These are phyloP conservation scores for Doris montereyensis DNA, from an alignment of 2,888 invertebrate genomes.

Conservation along the genomic window DNA sequence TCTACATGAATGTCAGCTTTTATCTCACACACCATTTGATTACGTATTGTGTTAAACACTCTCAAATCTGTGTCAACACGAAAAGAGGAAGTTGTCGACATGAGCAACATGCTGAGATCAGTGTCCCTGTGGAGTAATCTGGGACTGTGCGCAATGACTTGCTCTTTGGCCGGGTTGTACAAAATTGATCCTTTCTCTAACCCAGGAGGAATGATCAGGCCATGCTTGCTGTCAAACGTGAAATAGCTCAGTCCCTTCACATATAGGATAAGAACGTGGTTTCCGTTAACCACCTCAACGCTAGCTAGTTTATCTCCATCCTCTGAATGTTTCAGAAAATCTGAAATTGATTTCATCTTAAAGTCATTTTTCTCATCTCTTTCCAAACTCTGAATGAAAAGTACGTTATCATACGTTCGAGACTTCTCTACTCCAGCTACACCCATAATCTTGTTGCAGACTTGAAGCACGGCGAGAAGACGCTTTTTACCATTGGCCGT, in stretches of 20 bases:
- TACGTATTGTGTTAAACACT: conserved; percentile 46
- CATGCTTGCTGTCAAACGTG: conserved; percentile 50
- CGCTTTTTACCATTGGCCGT: conserved; percentile 39
- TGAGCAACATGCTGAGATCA: conserved; percentile 42
- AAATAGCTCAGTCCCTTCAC: conserved; percentile 50
- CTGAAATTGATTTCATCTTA: conserved; percentile 45
- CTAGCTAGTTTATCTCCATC: conserved; percentile 54
- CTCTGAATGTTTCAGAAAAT: conserved; percentile 49
- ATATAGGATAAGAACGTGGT: conserved; percentile 55
- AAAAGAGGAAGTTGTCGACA: conserved; percentile 52
- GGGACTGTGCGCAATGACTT: conserved; percentile 51
- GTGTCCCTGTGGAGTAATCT: conserved; percentile 49
- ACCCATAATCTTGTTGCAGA: conserved; percentile 37
- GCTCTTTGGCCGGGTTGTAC: conserved; percentile 52
- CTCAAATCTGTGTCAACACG: conserved; percentile 53
- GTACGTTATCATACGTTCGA: conserved; percentile 46
- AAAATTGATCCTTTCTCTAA: conserved; percentile 57
- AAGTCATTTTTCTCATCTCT: conserved; percentile 36
- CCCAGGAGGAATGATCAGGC: conserved; percentile 48
- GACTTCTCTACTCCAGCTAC: conserved; percentile 7
- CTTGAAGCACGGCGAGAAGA: conserved; percentile 53
- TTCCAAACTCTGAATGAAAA: conserved; percentile 47
- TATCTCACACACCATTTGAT: conserved; percentile 30
- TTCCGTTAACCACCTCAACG: conserved; percentile 45
- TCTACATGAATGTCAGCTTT: conserved; percentile 42